Percentiles rank a stretch among this genome's conserved stretches.
These are phyloP conservation scores for Platanista minor DNA, from an alignment of 2,113 vertebrate genomes.

Conservation along the genomic window DNA sequence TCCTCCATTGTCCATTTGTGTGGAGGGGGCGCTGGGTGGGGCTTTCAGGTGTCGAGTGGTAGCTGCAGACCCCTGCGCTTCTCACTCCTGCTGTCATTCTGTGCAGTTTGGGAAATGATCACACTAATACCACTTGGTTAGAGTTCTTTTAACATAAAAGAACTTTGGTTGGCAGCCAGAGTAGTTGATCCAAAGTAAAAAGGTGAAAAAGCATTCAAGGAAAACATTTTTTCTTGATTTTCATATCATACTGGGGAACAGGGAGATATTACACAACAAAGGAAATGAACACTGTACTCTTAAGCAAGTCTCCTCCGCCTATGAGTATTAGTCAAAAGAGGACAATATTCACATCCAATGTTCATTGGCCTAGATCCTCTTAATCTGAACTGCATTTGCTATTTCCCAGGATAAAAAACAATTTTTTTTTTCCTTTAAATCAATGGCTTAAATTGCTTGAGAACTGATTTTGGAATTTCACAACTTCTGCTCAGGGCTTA, in stretches of 20 bases:
- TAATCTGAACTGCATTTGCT: not conserved
- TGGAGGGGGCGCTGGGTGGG: not conserved
- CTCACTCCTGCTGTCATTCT: not conserved
- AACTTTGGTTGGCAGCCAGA: not conserved
- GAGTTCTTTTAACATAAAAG: not conserved
- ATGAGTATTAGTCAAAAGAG: not conserved
- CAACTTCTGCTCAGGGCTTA: not conserved
- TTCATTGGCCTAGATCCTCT: not conserved
- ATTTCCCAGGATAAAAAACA: not conserved
- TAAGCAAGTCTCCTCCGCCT: not conserved
- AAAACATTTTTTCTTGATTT: not conserved
- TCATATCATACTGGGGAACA: not conserved
- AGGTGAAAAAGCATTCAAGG: not conserved
- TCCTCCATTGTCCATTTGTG: not conserved
- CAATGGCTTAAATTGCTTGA: not conserved
- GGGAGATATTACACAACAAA: not conserved
- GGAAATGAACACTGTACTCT: not conserved
- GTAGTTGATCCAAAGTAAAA: not conserved
- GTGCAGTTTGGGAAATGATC: not conserved
- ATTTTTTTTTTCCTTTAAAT: fast-evolving
- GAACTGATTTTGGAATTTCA: not conserved
- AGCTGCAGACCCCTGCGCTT: not conserved
- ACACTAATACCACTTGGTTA: not conserved
- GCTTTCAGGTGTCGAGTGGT: not conserved
- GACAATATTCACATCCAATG: not conserved